Evolutionary conservation across 2,797 vertebrate genomes (phyloP), one percentile per base, ranked within the genome.

Genomic region (Diceros bicornis): DNA sequence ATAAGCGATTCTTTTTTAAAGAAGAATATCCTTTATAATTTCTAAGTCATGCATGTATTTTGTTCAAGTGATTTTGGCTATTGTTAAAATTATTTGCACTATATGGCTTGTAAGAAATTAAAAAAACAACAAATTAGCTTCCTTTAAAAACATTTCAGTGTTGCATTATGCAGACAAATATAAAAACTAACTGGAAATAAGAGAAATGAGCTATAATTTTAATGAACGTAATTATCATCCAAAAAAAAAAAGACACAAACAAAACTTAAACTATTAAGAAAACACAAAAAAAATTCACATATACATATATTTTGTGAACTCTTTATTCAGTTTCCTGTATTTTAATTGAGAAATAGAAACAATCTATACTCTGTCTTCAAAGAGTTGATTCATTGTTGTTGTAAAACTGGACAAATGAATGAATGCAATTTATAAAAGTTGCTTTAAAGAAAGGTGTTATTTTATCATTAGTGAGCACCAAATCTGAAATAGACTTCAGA

Each of bases 71-170:
- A 86, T 77, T 91, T 84, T 66, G 11, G 25, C 23, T 90, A 7
- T 69, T 64, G 4, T 64, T 81, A 62, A 93, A 92, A 78, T 75
- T 72, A 44, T 78, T 90, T 86, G 20, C 29, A 34, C 16, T 89
- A 69, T 72, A 72, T 68, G 37, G 41, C 23, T 74, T 72, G 4
- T 81, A 74, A 59, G 34, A 91, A 94, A 71, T 74, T 62, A 86
- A 91, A 62, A 57, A 84, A 52, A 12, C 37, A 78, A 72, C 25
- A 64, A 47, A 64, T 82, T 44, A n/a, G 8, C 11, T 88, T 92
- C 23, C 14, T 59, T 95, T 89, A 69, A 88, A 97, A 81, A 37
- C 20, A 89, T 66, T 41, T 29, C 89, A 75, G 87, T 77, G 68
- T 79, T 81, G 21, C 32, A 12, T 44, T 78, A 69, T 6, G 3